Base-by-base conservation (phyloP, 1,140 invertebrate genomes). In the Drosophila oshimai region DNA sequence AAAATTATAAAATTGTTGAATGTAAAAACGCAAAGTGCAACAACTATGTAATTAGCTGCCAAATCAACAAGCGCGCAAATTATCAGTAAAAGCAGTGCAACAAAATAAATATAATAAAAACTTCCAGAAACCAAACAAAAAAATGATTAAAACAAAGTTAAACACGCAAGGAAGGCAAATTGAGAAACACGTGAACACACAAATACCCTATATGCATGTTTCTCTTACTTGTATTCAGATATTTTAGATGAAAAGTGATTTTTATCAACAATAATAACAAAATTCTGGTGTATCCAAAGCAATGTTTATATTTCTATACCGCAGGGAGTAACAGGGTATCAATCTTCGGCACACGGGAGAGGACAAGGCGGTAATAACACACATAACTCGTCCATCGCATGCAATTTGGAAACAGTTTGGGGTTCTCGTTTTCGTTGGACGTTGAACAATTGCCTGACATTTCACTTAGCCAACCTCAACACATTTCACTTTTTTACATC, bases 51-150 rank as follows among this genome's bases (percentile, higher is more conserved):
- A 84, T 84, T 84, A 84, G 71, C 79, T 70, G 64, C 15, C 69
- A 78, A 84, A 83, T 84, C 79, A 83, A 83, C 78, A 83, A 78
- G 42, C 68, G 61, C 62, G 78, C 74, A 84, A 81, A 83, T 84
- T 84, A 60, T 69, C 67, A 74, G 44, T 55, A 37, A 47, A 73
- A 64, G 65, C 45, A 65, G 18, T 29, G 33, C 7, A 64, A 36
- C 22, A 46, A 47, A 42, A 51, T n/a, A 45, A 36, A 50, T 42
- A 62, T 53, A 75, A 81, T 39, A 12, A 64, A 64, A 41, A 50
- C 45, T 22, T 41, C 18, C 36, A 6, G 33, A 6, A 31, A 53
- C 22, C 31, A 9, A 17, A 51, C 39, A 39, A 47, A 70, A 58
- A 47, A 50, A 42, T 29, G 47, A 46, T 47, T 45, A 29, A 34